These are phyloP conservation scores for Caenorhabditis panamensis DNA, from an alignment of 2,888 invertebrate genomes.

Conservation along the genomic window DNA sequence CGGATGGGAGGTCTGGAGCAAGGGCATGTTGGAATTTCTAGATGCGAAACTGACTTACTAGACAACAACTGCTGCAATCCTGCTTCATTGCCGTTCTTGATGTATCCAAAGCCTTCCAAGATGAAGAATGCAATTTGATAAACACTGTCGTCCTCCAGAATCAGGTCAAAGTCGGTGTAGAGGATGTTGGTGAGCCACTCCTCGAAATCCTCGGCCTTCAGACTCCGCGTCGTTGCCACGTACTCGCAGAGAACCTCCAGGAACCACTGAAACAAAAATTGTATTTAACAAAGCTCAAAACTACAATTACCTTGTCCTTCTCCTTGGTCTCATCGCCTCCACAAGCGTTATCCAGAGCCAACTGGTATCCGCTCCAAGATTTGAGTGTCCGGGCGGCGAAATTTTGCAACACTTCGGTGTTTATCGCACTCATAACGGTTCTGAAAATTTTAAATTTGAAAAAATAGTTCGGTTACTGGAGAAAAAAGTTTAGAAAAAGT, in stretches of 20 bases:
- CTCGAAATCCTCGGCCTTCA: slow-evolving; percentile 72
- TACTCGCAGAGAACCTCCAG: slow-evolving; percentile 68
- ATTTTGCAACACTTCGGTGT: slow-evolving; percentile 25
- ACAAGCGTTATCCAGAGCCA: slow-evolving; percentile 69
- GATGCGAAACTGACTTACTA: slow-evolving; percentile 32
- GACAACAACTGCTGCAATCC: slow-evolving; percentile 60
- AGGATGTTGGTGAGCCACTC: slow-evolving; percentile 74
- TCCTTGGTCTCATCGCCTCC: slow-evolving; percentile 73
- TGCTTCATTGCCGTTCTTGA: slow-evolving; percentile 63
- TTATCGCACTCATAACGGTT: slow-evolving; percentile 17
- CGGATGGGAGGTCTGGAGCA: slow-evolving; percentile 57
- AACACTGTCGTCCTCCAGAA: slow-evolving; percentile 74
- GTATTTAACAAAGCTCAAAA: no score
- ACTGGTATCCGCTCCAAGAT: slow-evolving; percentile 73
- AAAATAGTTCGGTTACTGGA: background rate
- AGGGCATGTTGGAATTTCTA: background rate
- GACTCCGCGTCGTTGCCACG: slow-evolving; percentile 61
- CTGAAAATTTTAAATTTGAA: background rate
- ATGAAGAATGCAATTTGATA: slow-evolving; percentile 70
- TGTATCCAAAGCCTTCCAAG: slow-evolving; percentile 66
- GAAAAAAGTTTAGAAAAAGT: background rate
- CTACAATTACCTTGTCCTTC: slow-evolving; percentile 64
- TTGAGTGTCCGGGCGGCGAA: slow-evolving; percentile 60
- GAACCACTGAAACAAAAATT: slow-evolving; percentile 75
- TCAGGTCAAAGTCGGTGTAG: slow-evolving; percentile 73